A percentile compares a stretch with the other conserved stretches of the same genome.
Evolutionary conservation across 1,140 invertebrate genomes (phyloP).

Genomic region (Hylaeus volcanicus): DNA sequence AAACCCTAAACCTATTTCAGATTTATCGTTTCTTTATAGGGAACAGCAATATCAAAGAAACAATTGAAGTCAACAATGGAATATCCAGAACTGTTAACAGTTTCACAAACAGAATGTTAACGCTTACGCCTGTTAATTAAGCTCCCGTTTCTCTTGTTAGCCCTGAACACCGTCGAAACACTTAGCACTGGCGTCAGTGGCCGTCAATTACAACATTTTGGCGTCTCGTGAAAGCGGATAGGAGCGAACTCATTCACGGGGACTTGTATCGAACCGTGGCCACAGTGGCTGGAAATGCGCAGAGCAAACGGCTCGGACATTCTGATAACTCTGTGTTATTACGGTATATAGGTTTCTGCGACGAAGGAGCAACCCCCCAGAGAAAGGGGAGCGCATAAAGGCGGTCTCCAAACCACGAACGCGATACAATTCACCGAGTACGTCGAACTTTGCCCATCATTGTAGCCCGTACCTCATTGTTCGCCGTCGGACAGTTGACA

Average conservation of each 20-base stretch:
- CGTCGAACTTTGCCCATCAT: slow-evolving; percentile 35
- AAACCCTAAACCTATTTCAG: no score
- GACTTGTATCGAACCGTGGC: neutral
- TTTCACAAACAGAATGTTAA: no score
- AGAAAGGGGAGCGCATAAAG: slow-evolving; percentile 30
- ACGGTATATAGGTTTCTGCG: slow-evolving; percentile 16
- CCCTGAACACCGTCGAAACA: no score
- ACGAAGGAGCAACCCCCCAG: slow-evolving; percentile 6
- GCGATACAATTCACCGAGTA: slow-evolving; percentile 52
- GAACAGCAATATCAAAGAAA: no score
- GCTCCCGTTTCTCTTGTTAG: no score
- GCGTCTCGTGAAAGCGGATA: neutral
- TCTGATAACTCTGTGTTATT: slow-evolving; percentile 52
- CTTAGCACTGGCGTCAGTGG: neutral
- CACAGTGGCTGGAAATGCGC: slow-evolving; percentile 22
- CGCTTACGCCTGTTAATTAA: no score
- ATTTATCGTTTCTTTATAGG: no score
- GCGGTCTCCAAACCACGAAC: slow-evolving; percentile 32
- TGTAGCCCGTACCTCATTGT: slow-evolving; percentile 44
- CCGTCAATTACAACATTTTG: neutral
- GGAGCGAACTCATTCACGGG: neutral
- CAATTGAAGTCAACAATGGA: no score
- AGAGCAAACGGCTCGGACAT: slow-evolving; percentile 40
- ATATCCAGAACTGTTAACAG: no score
- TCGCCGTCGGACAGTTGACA: slow-evolving; percentile 20